Percentiles rank a stretch among this genome's conserved stretches.
These are phyloP conservation scores for Gymnarchus niloticus DNA, from an alignment of 2,113 vertebrate species.

Conservation along the genomic window DNA sequence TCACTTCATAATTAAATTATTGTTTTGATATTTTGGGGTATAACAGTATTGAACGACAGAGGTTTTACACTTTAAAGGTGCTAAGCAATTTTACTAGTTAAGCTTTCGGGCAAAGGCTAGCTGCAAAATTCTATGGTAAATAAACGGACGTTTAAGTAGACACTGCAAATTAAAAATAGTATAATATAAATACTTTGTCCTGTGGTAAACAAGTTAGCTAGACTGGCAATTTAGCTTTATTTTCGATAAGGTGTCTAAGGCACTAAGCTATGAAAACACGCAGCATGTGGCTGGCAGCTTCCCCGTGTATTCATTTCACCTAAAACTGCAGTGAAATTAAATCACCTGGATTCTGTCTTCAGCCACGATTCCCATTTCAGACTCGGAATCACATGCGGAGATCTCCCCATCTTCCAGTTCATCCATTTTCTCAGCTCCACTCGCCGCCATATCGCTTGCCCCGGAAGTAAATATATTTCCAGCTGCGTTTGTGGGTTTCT, in stretches of 20 bases:
- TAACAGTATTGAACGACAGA: neutral
- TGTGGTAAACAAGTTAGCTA: neutral
- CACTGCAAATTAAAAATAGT: neutral
- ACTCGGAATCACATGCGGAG: slow-evolving; percentile 69
- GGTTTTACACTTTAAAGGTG: neutral
- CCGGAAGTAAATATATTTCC: slow-evolving; percentile 29
- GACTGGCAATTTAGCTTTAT: neutral
- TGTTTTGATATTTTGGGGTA: neutral
- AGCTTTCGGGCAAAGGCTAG: neutral
- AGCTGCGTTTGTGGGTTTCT: neutral
- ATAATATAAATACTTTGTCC: neutral
- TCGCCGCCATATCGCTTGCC: slow-evolving; percentile 59
- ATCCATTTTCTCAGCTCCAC: slow-evolving; percentile 62
- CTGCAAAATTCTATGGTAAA: neutral
- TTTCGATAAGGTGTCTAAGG: neutral
- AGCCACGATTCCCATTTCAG: slow-evolving; percentile 61
- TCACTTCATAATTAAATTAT: neutral
- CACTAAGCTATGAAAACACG: no score
- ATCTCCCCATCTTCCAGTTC: slow-evolving; percentile 84
- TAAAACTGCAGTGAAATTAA: neutral
- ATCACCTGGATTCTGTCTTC: slow-evolving; percentile 33
- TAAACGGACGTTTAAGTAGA: neutral
- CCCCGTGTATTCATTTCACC: neutral
- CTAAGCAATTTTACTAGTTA: neutral
- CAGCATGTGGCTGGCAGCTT: neutral